A percentile compares a stretch with the other conserved stretches of the same genome.
These are phyloP conservation scores for Lepidocolaptes lacrymiger DNA, from an alignment of 2,797 vertebrate genomes.

Conservation along the genomic window DNA sequence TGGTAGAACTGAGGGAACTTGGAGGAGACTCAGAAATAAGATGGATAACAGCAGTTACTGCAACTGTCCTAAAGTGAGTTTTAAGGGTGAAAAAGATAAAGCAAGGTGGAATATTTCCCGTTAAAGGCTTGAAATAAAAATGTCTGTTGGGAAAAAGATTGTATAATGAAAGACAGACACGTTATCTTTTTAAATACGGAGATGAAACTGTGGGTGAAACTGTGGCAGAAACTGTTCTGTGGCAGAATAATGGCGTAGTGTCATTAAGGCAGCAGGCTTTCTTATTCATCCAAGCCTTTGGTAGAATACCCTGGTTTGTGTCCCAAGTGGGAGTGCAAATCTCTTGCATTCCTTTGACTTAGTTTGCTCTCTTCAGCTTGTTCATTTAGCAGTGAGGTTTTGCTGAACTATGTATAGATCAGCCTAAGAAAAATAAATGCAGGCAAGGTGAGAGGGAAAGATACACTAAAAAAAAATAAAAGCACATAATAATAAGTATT, in stretches of 20 bases:
- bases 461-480: background rate
- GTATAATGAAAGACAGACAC: background rate
- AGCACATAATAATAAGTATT: background rate
- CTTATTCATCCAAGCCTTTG: background rate
- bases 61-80: background rate
- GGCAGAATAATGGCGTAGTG: background rate
- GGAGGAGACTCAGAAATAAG: background rate
- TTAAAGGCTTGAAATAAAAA: background rate
- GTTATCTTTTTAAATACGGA: background rate
- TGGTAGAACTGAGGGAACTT: background rate
- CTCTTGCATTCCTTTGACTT: background rate
- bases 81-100: background rate
- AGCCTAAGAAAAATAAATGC: background rate
- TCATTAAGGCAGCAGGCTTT: background rate
- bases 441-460: background rate
- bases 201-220: background rate
- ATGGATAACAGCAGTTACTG: background rate
- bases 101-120: background rate
- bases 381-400: background rate
- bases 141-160: background rate
- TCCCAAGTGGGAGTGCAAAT: background rate
- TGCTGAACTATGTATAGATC: background rate
- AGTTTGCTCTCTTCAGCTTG: background rate
- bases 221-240: background rate
- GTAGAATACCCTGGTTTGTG: background rate